phyloP scores from a whole-genome alignment of 2,113 vertebrate species.

The Eublepharis macularius region DNA sequence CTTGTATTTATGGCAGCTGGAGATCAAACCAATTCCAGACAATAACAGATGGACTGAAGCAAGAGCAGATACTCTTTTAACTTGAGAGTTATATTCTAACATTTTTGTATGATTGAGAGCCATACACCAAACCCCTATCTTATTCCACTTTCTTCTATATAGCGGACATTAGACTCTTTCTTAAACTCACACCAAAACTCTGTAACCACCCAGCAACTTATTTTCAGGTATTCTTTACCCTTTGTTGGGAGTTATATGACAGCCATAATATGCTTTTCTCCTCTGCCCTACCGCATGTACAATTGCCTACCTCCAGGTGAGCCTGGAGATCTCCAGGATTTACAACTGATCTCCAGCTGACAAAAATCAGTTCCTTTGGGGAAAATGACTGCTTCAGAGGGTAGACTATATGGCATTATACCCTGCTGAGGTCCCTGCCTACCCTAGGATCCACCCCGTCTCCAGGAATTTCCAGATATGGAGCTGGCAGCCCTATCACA shows the following conservation, averaged over 20 bases:
- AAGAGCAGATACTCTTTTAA: neutral
- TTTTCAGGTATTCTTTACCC: neutral
- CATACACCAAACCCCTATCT: neutral
- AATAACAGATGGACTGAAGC: neutral
- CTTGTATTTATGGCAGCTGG: neutral
- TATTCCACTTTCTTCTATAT: neutral
- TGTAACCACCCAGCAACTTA: neutral
- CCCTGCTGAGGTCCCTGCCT: too few relatives aligned
- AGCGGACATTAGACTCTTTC: neutral
- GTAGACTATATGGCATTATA: too few relatives aligned
- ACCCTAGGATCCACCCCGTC: too few relatives aligned
- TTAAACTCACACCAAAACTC: neutral
- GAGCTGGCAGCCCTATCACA: too few relatives aligned
- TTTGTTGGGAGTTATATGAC: too few relatives aligned
- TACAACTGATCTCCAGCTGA: too few relatives aligned
- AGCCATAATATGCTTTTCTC: neutral
- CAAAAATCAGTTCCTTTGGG: too few relatives aligned
- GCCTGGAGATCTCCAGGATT: too few relatives aligned
- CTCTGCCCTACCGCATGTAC: neutral
- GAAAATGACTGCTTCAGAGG: too few relatives aligned
- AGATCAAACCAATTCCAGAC: neutral
- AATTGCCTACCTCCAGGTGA: too few relatives aligned
- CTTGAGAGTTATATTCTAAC: neutral
- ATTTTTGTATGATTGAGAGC: neutral
- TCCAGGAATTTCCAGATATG: too few relatives aligned